Evolutionary conservation across 2,797 vertebrate species (phyloP).

Genomic region (Allobates femoralis): DNA sequence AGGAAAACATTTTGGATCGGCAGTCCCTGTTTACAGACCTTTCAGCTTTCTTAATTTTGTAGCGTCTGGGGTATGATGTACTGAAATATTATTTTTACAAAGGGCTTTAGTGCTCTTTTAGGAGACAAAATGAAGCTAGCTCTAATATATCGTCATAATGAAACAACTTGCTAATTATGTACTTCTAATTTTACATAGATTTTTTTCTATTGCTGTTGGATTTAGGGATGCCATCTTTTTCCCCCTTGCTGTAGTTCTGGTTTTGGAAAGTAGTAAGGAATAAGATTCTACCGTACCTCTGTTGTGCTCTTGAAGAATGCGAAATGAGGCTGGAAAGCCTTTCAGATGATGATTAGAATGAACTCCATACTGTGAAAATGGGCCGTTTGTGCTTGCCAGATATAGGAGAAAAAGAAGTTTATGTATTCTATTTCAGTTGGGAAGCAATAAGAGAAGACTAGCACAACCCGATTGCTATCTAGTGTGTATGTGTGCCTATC

Average conservation of each 20-base stretch:
- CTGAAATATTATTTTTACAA: too few relatives aligned
- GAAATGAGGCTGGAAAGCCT: not conserved
- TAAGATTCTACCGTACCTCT: not conserved
- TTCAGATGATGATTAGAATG: not conserved
- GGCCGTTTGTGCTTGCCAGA: not conserved
- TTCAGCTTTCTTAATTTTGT: too few relatives aligned
- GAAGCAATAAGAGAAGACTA: not conserved
- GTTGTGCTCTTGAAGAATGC: not conserved
- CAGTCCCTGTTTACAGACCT: too few relatives aligned
- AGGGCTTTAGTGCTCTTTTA: too few relatives aligned
- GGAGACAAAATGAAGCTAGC: not conserved
- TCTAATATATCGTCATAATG: not conserved
- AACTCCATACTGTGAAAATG: slow-evolving; percentile 17
- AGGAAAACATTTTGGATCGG: too few relatives aligned
- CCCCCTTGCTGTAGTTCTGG: not conserved
- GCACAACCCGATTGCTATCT: not conserved
- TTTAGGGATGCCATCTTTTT: not conserved
- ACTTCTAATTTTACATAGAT: not conserved
- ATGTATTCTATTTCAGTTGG: slow-evolving; percentile 1
- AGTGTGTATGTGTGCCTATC: not conserved
- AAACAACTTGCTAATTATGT: not conserved
- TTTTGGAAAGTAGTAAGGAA: not conserved
- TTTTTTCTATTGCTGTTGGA: not conserved
- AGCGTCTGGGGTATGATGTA: too few relatives aligned
- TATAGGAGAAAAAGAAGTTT: slow-evolving; percentile 6